A percentile compares a stretch with the other conserved stretches of the same genome.
These are phyloP conservation scores for Lasiurus cinereus DNA, from an alignment of 2,113 vertebrate species.

Conservation along the genomic window DNA sequence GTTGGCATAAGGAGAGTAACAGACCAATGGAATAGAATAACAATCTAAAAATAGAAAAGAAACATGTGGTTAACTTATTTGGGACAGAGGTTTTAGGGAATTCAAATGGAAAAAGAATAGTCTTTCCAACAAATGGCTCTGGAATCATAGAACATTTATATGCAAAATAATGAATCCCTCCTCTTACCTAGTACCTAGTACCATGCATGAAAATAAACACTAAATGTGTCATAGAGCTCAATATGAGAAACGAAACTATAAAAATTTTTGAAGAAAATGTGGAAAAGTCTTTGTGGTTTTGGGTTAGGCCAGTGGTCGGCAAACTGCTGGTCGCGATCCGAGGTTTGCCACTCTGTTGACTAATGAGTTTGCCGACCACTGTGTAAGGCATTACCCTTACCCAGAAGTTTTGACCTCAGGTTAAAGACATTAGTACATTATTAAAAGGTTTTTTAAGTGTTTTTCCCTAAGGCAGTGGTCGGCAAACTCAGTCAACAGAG, in stretches of 20 bases:
- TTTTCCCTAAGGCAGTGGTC: no score
- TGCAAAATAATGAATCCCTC: neutral
- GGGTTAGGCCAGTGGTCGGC: neutral
- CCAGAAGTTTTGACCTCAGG: no score
- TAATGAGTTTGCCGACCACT: no score
- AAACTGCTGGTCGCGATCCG: no score
- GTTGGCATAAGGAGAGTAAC: neutral
- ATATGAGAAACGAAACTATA: neutral
- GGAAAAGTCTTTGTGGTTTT: neutral
- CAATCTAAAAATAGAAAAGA: neutral
- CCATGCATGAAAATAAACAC: conserved; percentile 12
- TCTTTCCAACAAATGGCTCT: neutral
- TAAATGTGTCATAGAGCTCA: neutral
- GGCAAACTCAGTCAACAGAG: no score
- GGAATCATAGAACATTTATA: neutral
- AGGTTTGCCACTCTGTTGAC: no score
- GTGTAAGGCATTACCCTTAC: no score
- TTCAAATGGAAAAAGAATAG: neutral
- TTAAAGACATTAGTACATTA: no score
- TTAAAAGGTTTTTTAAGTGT: no score
- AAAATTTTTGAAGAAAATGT: neutral
- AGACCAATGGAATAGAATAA: conserved; percentile 7
- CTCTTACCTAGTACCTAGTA: neutral
- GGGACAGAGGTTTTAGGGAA: neutral
- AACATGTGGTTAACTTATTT: neutral